Percentiles rank a stretch among this genome's conserved stretches.
phyloP scores from a whole-genome alignment of 2,113 vertebrate genomes.

The Aplodontia rufa region DNA sequence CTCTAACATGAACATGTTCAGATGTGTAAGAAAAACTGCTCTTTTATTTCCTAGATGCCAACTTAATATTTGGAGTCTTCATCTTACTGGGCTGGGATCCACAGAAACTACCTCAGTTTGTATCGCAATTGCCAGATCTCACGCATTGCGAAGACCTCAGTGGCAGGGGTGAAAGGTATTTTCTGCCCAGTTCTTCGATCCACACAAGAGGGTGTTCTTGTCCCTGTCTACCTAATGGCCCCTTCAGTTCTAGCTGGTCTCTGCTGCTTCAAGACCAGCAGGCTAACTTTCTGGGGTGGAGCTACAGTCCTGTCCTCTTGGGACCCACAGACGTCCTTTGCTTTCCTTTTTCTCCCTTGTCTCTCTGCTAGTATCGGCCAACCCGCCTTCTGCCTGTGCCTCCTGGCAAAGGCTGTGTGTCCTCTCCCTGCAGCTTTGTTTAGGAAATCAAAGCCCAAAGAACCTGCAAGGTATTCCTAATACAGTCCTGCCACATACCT shows the following conservation, averaged over 20 bases:
- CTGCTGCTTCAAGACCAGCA: background rate
- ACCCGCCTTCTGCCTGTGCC: too few species aligned
- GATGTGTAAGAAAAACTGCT: background rate
- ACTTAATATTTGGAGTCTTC: background rate
- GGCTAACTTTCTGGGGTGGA: background rate
- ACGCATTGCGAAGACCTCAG: accelerated
- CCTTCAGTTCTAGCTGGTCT: background rate
- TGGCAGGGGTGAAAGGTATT: accelerated
- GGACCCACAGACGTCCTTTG: background rate
- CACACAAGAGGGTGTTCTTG: accelerated
- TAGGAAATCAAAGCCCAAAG: background rate
- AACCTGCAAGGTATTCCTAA: background rate
- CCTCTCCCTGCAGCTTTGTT: background rate
- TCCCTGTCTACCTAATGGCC: too few species aligned
- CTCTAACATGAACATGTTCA: background rate
- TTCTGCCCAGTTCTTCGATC: background rate
- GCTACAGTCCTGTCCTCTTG: background rate
- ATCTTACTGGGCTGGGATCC: background rate
- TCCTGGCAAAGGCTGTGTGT: background rate
- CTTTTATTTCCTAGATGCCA: background rate
- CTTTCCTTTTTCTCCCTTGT: background rate
- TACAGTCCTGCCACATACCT: background rate
- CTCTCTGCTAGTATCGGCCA: background rate
- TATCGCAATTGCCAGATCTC: background rate
- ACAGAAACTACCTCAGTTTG: background rate